Evolutionary conservation across 2,888 invertebrate species (phyloP).

Genomic region (Calephelis perditalis): DNA sequence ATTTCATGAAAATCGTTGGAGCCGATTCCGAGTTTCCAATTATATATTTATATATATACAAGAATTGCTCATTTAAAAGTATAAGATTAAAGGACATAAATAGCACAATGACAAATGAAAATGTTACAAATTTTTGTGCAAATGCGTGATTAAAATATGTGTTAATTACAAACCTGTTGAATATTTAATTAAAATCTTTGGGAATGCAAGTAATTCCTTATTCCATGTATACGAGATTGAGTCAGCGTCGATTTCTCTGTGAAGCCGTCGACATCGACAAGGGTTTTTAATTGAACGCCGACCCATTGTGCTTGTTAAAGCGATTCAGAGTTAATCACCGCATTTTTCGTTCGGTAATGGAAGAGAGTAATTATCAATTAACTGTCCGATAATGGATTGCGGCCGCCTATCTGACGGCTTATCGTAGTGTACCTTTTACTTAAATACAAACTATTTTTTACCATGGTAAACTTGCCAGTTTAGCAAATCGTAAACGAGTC

Average conservation of each 20-base stretch:
- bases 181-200: conserved; percentile 76
- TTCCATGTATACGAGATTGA: conserved; percentile 74
- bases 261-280: conserved; percentile 70
- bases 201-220: conserved; percentile 74
- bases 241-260: conserved; percentile 66
- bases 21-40: too few species aligned
- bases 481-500: too few species aligned
- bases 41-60: too few species aligned
- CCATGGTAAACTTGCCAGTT: too few species aligned
- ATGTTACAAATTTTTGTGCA: not conserved
- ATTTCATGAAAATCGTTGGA: too few species aligned
- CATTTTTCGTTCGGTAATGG: conserved; percentile 74
- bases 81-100: too few species aligned
- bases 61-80: too few species aligned
- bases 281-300: conserved; percentile 74
- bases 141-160: conserved; percentile 53
- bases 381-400: conserved; percentile 74
- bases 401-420: conserved; percentile 67
- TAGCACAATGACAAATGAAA: too few species aligned
- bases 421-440: conserved; percentile 57
- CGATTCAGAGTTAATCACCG: conserved; percentile 74
- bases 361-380: conserved; percentile 78
- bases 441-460: conserved; percentile 15
- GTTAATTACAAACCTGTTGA: conserved; percentile 74
- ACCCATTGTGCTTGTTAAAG: conserved; percentile 74